phyloP scores from a whole-genome alignment of 2,797 vertebrate genomes.

The Thripadectes ignobilis region DNA sequence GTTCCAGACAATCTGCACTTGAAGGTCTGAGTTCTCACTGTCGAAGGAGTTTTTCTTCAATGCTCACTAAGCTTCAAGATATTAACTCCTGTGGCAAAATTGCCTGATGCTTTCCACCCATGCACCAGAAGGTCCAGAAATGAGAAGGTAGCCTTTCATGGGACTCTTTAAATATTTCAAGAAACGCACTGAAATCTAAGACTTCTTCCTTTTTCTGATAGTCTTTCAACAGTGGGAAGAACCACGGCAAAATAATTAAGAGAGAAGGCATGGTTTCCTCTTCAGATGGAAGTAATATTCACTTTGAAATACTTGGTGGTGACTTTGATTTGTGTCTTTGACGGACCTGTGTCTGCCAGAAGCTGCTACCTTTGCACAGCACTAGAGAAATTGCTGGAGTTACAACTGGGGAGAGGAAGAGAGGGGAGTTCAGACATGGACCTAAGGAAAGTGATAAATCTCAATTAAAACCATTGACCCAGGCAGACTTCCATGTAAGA shows the following conservation, averaged over 20 bases:
- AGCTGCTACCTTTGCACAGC: neutral
- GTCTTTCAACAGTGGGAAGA: neutral
- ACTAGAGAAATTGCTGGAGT: conserved; percentile 6
- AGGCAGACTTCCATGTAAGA: conserved; percentile 6
- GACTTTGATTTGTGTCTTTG: neutral
- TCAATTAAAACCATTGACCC: neutral
- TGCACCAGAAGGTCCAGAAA: neutral
- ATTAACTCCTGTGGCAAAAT: neutral
- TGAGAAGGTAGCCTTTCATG: neutral
- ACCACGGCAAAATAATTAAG: neutral
- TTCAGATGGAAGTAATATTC: neutral
- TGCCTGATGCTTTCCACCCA: neutral
- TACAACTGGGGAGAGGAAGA: neutral
- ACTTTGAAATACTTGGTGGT: neutral
- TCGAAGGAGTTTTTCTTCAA: neutral
- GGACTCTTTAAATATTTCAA: neutral
- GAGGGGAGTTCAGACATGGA: neutral
- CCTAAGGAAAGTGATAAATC: conserved; percentile 11
- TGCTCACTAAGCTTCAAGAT: neutral
- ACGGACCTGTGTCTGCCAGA: neutral
- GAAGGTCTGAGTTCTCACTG: neutral
- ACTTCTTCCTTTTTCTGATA: neutral
- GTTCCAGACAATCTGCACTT: neutral
- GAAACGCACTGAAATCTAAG: neutral
- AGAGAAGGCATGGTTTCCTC: neutral